Conservation (phyloP, 2,888 invertebrate species). For the Eledone cirrhosa region DNA sequence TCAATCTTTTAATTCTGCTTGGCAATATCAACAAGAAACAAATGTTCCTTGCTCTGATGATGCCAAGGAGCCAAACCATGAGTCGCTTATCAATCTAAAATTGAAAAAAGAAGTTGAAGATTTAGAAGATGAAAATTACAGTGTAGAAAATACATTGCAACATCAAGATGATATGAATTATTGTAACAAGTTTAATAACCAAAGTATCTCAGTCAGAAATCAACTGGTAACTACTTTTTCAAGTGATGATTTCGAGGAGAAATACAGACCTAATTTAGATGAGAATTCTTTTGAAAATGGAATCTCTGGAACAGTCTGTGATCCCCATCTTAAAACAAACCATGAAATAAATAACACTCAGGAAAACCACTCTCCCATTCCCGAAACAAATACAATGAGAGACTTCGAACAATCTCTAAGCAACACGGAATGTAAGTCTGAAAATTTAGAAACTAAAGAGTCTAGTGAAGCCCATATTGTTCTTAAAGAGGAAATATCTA, state of each 20-base stretch:
- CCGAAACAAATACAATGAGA: too few relatives aligned
- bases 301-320: too few relatives aligned
- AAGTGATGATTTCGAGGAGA: neutral
- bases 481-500: too few relatives aligned
- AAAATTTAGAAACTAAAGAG: neutral
- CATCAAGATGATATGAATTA: neutral
- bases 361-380: neutral
- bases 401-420: neutral
- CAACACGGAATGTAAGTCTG: neutral
- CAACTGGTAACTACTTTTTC: neutral
- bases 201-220: neutral
- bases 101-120: neutral
- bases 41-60: too few relatives aligned
- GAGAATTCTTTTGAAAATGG: neutral
- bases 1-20: too few relatives aligned
- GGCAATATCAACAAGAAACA: too few relatives aligned
- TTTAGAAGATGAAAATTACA: neutral
- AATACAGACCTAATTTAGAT: neutral
- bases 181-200: too few relatives aligned
- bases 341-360: neutral
- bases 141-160: neutral
- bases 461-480: neutral
- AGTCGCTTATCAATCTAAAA: neutral
- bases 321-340: neutral
- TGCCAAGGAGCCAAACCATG: too few relatives aligned